Evolutionary conservation across 2,113 vertebrate genomes (phyloP).

Genomic region (Tupaia tana): DNA sequence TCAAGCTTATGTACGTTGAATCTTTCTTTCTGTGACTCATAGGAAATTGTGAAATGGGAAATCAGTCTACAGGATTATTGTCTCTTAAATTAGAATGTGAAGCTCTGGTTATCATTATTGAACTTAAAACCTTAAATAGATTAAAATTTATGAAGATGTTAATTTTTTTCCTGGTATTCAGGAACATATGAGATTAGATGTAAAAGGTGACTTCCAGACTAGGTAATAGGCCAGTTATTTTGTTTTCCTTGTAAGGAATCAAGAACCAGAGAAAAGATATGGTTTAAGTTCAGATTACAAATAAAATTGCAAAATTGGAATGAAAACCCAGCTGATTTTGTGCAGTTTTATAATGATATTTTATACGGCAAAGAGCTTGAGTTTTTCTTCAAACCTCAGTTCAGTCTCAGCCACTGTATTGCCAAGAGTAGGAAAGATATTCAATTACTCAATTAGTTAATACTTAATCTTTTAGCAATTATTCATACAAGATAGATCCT

Average conservation of each 20-base stretch:
- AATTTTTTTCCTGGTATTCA: neutral
- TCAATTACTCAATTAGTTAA: neutral
- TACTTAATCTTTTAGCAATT: neutral
- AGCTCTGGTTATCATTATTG: neutral
- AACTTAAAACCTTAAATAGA: neutral
- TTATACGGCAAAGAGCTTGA: neutral
- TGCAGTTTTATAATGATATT: neutral
- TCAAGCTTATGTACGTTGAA: neutral
- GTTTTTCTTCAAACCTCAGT: neutral
- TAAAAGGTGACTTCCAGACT: conserved; percentile 14
- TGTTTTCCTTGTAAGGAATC: neutral
- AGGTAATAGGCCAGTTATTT: neutral
- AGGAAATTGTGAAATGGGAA: conserved; percentile 9
- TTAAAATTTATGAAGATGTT: neutral
- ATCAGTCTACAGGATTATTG: neutral
- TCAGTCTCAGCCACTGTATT: neutral
- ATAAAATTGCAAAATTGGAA: neutral
- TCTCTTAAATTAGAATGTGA: neutral
- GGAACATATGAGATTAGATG: neutral
- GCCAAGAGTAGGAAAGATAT: neutral
- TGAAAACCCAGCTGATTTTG: neutral
- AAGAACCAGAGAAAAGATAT: neutral
- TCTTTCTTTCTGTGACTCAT: neutral
- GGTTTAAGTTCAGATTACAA: neutral
- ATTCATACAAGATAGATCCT: neutral